These are phyloP conservation scores for Anthonomus grandis DNA, from an alignment of 1,140 invertebrate genomes.

Conservation along the genomic window DNA sequence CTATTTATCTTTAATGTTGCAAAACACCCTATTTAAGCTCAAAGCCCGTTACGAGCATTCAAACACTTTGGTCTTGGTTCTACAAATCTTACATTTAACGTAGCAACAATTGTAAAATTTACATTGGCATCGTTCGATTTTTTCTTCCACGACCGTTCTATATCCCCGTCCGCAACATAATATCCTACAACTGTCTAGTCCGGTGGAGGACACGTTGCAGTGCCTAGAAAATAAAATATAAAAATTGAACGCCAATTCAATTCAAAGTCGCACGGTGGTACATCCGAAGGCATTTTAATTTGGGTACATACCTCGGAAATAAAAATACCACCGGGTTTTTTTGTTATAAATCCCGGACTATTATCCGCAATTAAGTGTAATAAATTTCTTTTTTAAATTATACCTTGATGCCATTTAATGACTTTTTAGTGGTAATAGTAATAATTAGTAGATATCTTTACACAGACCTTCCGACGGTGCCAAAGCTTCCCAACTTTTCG, in stretches of 20 bases:
- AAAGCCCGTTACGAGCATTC: constrained; percentile 54
- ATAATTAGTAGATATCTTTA: not conserved
- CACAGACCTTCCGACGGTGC: constrained; percentile 72
- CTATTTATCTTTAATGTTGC: no score
- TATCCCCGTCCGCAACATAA: constrained; percentile 86
- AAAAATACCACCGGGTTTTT: constrained; percentile 11
- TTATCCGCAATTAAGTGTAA: constrained; percentile 23
- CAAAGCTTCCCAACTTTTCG: constrained; percentile 69
- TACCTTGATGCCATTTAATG: not conserved
- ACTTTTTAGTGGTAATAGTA: not conserved
- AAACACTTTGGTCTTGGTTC: constrained; percentile 62
- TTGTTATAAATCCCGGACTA: constrained; percentile 7
- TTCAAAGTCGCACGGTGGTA: not conserved
- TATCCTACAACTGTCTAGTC: constrained; percentile 75
- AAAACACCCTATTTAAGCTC: no score
- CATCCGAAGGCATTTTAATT: constrained; percentile 12
- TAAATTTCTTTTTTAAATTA: constrained; percentile 24
- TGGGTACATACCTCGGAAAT: constrained; percentile 5
- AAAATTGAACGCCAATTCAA: not conserved
- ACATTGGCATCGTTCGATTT: constrained; percentile 78
- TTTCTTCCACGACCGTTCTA: constrained; percentile 64
- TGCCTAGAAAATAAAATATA: constrained; percentile 50
- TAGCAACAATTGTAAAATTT: constrained; percentile 90
- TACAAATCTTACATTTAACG: constrained; percentile 82
- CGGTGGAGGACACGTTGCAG: constrained; percentile 66